Base-by-base conservation (phyloP, 2,888 invertebrate genomes). In the Troglohyphantes excavatus region DNA sequence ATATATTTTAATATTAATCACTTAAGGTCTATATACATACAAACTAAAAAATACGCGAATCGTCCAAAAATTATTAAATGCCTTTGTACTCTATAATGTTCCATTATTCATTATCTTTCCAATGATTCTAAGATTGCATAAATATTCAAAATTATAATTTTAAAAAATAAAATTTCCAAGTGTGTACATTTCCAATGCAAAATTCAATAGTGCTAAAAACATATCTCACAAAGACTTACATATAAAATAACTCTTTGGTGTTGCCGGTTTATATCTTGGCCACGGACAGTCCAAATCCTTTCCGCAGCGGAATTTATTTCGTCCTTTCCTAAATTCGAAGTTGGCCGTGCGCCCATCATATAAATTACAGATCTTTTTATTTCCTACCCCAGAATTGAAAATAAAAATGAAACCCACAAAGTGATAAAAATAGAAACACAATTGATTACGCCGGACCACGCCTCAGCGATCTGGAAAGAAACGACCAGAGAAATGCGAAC, bases 351-450 rank as follows among this genome's bases (percentile, higher is more conserved):
- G 53, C 53, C 53, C 53, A 53, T 53, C 53, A 53, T 53, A 53
- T 53, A 53, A 53, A 53, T 53, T 53, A 53, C 53, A 53, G 13
- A 53, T 53, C 53, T 53, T 53, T 53, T 53, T 53, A 53, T 53
- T 53, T 53, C 53, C 53, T n/a, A 53, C 53, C n/a, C n/a, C n/a
- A 53, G n/a, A 53, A 53, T 53, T 53, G 53, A 53, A 53, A 53
- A 53, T 53, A 53, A 53, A 53, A 53, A 53, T 53, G 53, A 53
- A 53, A 53, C 17, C 53, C 53, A 53, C 53, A 53, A 53, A 53
- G 53, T 53, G 53, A 53, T 53, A 53, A 53, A 53, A 53, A 53
- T 53, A 53, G 53, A n/a, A 53, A 53, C 53, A 53, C 53, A 53
- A 53, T 53, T 53, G 53, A 53, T 53, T 53, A n/a, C 53, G n/a